Base-by-base conservation (phyloP, 2,888 invertebrate species). In the Lissonota sp. region DNA sequence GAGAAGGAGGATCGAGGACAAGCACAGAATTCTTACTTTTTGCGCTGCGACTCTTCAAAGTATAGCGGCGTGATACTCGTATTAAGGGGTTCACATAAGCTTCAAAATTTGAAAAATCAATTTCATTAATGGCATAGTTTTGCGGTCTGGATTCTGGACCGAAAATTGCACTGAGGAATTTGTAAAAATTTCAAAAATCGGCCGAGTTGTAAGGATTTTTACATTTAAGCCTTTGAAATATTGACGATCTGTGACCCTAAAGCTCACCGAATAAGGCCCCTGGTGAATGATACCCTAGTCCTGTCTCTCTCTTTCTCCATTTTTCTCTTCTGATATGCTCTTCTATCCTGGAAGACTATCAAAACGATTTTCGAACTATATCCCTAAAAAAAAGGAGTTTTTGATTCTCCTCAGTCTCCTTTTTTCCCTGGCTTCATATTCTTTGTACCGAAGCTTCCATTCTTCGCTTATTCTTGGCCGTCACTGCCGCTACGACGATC, bases 41-140 rank as follows among this genome's bases (percentile, higher is more conserved):
- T 26, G 26, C 26, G 26, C 26, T 26, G 26, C 3, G 26, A 26
- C 26, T 26, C 26, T 26, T 14, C 63, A 46, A 63, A 63, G 62
- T 57, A 70, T 63, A 62, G 63, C 16, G 46, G 63, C 69, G 69
- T 14, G 62, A 16, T 53, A 39, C 69, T 81, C 77, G 67, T 80
- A 80, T 71, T 39, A 58, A 26, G 3, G 26, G 79, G 78, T 49
- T 69, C 75, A 10, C 53, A 12, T 26, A 3, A 26, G 26, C 26
- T 26, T 26, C 26, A 26, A 26, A 26, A 26, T 2, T 3, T 26
- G 1, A 26, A 26, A 2, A 1, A 26, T 26, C 26, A 26, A 26
- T 26, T 26, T 26, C 1, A 26, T 26, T 26, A 26, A 26, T 26
- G 26, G 26, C 26, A 26, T 26, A 3, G 1, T 26, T 2, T 26